phyloP scores from a whole-genome alignment of 2,797 vertebrate genomes.

The Sebastes miniatus region DNA sequence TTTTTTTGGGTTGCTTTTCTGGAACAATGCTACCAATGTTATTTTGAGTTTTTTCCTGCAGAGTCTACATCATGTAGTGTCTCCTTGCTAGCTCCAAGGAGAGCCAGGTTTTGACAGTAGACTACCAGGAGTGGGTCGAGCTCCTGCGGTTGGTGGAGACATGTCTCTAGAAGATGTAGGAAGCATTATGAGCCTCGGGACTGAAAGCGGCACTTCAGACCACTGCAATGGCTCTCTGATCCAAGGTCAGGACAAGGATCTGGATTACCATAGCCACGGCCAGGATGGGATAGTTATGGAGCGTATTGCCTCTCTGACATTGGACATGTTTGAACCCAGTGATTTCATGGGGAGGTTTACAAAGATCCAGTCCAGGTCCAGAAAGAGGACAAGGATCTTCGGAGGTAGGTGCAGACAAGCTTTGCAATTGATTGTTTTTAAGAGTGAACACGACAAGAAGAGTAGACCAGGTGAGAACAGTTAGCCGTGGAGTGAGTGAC shows the following conservation, averaged over 20 bases:
- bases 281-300: conserved; percentile 76
- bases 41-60: background rate
- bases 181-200: conserved; percentile 50
- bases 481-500: background rate
- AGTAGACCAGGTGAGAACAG: background rate
- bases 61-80: conserved; percentile 43
- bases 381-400: conserved; percentile 89
- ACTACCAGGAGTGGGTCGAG: conserved; percentile 6
- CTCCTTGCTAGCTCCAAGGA: conserved; percentile 8
- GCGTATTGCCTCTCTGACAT: conserved; percentile 84
- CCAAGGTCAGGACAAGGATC: conserved; percentile 34
- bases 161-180: conserved; percentile 81
- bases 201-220: conserved; percentile 41
- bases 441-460: background rate
- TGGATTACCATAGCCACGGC: conserved; percentile 68
- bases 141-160: conserved; percentile 14
- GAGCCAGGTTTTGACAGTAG: conserved; percentile 27
- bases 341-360: conserved; percentile 88
- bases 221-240: conserved; percentile 15
- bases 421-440: background rate
- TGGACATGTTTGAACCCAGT: conserved; percentile 86
- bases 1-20: background rate
- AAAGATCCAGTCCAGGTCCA: conserved; percentile 87
- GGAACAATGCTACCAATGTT: background rate
- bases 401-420: conserved; percentile 83